Base-by-base conservation (phyloP, 1,140 invertebrate species). In the Brachionus manjavacas region DNA sequence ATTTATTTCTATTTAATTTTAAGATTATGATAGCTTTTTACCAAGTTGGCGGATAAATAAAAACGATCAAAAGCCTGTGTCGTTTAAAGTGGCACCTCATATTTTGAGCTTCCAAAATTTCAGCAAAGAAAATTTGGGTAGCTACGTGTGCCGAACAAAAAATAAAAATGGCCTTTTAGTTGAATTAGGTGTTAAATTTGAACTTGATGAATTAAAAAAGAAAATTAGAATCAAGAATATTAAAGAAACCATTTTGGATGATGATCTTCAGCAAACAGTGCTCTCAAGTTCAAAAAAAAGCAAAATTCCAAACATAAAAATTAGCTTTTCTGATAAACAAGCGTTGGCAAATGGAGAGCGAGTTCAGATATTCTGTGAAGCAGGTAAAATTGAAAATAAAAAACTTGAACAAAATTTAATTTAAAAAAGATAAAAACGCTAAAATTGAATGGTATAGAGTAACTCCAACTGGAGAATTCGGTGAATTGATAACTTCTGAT, bases 291-390 rank as follows among this genome's bases (percentile, higher is more conserved):
- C 2, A 1, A 46, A 76, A 41, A 39, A 39, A 16, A 72, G 68
- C 41, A 23, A 46, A 76, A 49, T 49, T 12, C 72, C 72, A 25
- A 76, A 76, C 23, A 76, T 76, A 11, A 49, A 25, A 76, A 76
- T 76, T 23, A 76, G 72, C 11, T 76, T 76, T 76, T 76, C 72
- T 8, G 72, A 76, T 76, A 76, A 76, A 76, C 41, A 23, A 76
- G 72, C 41, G n/a, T 35, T 76, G 11, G 20, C 72, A 25, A 49
- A 76, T 28, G 72, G 72, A 25, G 72, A 76, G 20, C 41, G 72
- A 49, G 72, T 76, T 3, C 25, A 76, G n/a, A 25, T 76, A 76
- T 25, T 49, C 12, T 76, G 72, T 49, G 72, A 76, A 12, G 23
- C 72, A 76, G 72, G 72, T 49, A 76, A 28, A 35, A 35, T 35